Evolutionary conservation across 2,113 vertebrate species (phyloP).

Genomic region (Heloderma charlesbogerti): DNA sequence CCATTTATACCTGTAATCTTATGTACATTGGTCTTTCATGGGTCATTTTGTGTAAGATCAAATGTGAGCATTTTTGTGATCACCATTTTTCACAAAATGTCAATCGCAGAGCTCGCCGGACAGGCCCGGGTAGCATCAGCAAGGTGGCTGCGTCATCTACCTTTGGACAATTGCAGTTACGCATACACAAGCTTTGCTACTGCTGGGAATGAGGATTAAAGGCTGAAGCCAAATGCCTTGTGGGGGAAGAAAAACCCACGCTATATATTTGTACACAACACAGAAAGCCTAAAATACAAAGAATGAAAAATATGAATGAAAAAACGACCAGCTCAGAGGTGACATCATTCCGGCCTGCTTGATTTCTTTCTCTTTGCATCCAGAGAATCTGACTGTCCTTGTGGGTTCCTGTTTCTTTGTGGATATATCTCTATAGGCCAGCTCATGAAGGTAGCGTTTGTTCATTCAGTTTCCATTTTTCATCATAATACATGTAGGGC

Average conservation of each 20-base stretch:
- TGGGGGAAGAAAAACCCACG: neutral
- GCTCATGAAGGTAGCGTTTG: conserved; percentile 13
- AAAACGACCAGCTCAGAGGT: neutral
- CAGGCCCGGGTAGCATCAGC: no score
- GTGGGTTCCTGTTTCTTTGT: conserved; percentile 1
- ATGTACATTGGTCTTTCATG: no score
- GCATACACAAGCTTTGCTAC: no score
- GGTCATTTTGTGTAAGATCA: no score
- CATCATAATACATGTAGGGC: neutral
- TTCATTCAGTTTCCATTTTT: neutral
- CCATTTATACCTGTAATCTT: no score
- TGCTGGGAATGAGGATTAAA: neutral
- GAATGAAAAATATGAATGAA: neutral
- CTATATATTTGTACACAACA: neutral
- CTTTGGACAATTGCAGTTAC: neutral
- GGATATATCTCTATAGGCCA: neutral
- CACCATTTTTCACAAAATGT: no score
- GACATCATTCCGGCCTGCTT: neutral
- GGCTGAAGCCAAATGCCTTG: neutral
- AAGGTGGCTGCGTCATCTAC: neutral
- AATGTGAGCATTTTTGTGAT: no score
- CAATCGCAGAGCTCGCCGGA: neutral
- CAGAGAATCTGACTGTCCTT: neutral
- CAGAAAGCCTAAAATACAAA: neutral
- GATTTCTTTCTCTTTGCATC: neutral